Evolutionary conservation across 2,113 vertebrate genomes (phyloP).

Genomic region (Takifugu flavidus): DNA sequence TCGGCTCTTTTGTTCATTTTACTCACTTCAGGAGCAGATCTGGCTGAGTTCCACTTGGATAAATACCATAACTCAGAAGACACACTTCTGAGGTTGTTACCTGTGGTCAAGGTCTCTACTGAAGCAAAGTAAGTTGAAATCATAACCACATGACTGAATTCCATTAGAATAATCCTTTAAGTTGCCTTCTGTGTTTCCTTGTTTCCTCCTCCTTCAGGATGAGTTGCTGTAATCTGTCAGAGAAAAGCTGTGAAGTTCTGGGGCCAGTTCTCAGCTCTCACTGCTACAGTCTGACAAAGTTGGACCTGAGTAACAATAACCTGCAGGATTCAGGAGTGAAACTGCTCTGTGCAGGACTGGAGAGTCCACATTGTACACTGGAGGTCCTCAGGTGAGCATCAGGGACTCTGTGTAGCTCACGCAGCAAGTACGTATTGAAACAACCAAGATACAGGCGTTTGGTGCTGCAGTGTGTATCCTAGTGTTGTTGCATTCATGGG

Average conservation of each 20-base stretch:
- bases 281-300: not conserved
- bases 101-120: conserved; percentile 18
- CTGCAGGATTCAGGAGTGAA: conserved; percentile 16
- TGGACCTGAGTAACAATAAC: conserved; percentile 37
- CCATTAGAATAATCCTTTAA: fast-evolving
- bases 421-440: no score
- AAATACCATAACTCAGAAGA: conserved; percentile 26
- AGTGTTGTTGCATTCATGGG: no score
- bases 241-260: conserved; percentile 18
- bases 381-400: conserved; percentile 38
- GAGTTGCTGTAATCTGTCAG: conserved; percentile 10
- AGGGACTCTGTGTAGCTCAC: not conserved
- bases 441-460: no score
- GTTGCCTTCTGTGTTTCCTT: fast-evolving
- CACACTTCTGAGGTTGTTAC: conserved; percentile 22
- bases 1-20: conserved; percentile 28
- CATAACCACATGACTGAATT: not conserved
- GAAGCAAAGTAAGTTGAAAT: conserved; percentile 39
- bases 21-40: conserved; percentile 17
- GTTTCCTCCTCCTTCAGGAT: conserved; percentile 19
- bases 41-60: conserved; percentile 21
- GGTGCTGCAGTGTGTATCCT: no score
- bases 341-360: conserved; percentile 23
- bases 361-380: conserved; percentile 24
- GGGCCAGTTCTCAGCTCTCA: conserved; percentile 1